Evolutionary conservation across 2,113 vertebrate species (phyloP), one percentile per base, ranked within the genome.

Genomic region (Ginglymostoma cirratum): DNA sequence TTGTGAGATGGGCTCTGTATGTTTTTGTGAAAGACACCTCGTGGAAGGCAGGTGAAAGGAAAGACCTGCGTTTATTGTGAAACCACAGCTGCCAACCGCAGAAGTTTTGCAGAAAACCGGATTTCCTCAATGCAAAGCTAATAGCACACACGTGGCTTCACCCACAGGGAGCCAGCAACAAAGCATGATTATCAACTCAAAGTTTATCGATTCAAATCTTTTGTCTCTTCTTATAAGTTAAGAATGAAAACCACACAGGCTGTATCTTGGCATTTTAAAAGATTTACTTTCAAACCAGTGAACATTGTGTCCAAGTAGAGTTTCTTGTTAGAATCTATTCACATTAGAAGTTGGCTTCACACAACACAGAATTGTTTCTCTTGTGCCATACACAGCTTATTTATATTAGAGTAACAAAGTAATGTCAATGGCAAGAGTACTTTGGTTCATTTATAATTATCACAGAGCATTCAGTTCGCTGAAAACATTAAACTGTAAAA

Each of bases 1-100:
- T 42, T 66, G 19, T 66, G 89, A 66, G 89, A 66, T 93, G 89
- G 65, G 61, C 30, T 66, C 30, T 6, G 66, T 38, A n/a, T 38
- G 89, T n/a, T 93, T 38, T 23, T n/a, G 55, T 92, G 17, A 65
- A 65, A 67, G 21, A 93, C 8, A 27, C 34, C 23, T 66, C 2
- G 34, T 66, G 65, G 61, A 93, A 66, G 66, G 55, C 61, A 93
- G 89, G 89, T 93, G 89, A 93, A 93, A 93, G 61, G 89, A 93
- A 93, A 93, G n/a, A 93, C 89, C 89, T 93, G 61, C 10, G 6
- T 93, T 93, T 65, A 93, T 93, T 66, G 89, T 93, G 38, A 93
- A 93, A 67, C 89, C 89, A 66, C 89, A 67, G n/a, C 30, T 93
- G 89, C 34, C 55, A 23, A 38, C 89, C 61, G n/a, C 89, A 66